Evolutionary conservation across 1,140 invertebrate species (phyloP), one percentile per base, ranked within the genome.

Genomic region (Nixonia krombeini): DNA sequence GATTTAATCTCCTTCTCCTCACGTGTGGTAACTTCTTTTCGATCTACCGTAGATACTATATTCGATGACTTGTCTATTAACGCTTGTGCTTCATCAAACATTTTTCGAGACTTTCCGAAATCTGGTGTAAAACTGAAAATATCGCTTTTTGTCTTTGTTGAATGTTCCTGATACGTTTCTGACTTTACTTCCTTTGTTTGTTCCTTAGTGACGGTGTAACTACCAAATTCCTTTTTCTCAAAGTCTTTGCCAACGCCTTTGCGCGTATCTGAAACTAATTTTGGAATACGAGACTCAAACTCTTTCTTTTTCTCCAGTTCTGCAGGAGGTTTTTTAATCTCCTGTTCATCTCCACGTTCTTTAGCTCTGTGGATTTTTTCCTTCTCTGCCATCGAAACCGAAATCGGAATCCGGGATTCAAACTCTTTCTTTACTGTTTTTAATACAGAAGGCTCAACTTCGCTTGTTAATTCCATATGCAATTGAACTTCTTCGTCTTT

Each of bases 221-320:
- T 72, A 15, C 70, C 63, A 25, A 26, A 5, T 35, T 41, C 8
- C 72, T 74, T 10, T 23, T 53, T 31, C 6, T 21, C 4, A 6
- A n/a, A 13, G 0, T 45, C 51, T 45, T 55, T 37, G 2, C 37
- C 13, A 1, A 42, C 0, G 5, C 37, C 10, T 61, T 64, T 70
- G 7, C 18, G 17, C 0, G 29, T 44, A 1, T 76, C 72, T 0
- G 23, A 3, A 5, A 79, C 69, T 0, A 64, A 56, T 51, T 81
- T 82, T 0, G 81, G 79, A 42, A 83, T 83, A 15, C 76, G 72
- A 2, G 78, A 82, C 33, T 81, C 78, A 13, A 73, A 78, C 51
- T 81, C 79, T 5, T 64, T 59, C 35, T 79, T 76, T n/a, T 57
- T 72, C 1, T 28, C 47, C 0, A 37, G 0, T 18, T 52, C 65